Evolutionary conservation across 2,888 invertebrate genomes (phyloP).

Genomic region (Yponomeuta malinellus): DNA sequence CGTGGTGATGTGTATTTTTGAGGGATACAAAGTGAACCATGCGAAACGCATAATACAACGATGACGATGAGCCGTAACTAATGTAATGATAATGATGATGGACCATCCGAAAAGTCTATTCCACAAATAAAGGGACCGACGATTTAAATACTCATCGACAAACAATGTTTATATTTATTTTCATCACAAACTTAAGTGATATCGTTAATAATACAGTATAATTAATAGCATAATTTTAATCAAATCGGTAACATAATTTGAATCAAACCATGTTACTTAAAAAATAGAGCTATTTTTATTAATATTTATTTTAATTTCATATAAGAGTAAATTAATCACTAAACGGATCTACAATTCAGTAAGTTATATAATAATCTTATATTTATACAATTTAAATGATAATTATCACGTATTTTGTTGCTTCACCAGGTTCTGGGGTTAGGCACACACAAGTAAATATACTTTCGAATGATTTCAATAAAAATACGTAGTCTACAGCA

Average conservation of each 20-base stretch:
- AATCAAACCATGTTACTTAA: constrained; percentile 42
- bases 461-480: background rate
- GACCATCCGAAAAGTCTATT: background rate
- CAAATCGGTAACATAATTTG: constrained; percentile 38
- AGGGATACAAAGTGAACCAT: too few species aligned
- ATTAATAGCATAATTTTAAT: constrained; percentile 2
- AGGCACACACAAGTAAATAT: background rate
- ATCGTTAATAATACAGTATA: constrained; percentile 33
- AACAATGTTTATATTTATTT: constrained; percentile 61
- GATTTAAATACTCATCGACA: constrained; percentile 31
- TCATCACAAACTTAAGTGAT: constrained; percentile 59
- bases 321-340: constrained; percentile 23
- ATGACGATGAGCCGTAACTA: too few species aligned
- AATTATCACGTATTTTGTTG: constrained; percentile 67
- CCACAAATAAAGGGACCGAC: background rate
- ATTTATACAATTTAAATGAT: constrained; percentile 50
- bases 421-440: constrained; percentile 31
- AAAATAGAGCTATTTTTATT: constrained; percentile 38
- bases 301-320: constrained; percentile 18
- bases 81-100: too few species aligned
- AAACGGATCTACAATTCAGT: constrained; percentile 37
- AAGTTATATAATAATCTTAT: constrained; percentile 34
- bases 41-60: too few species aligned
- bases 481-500: background rate
- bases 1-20: too few species aligned